phyloP scores from a whole-genome alignment of 2,888 invertebrate genomes.

The Aleiodes alternator region DNA sequence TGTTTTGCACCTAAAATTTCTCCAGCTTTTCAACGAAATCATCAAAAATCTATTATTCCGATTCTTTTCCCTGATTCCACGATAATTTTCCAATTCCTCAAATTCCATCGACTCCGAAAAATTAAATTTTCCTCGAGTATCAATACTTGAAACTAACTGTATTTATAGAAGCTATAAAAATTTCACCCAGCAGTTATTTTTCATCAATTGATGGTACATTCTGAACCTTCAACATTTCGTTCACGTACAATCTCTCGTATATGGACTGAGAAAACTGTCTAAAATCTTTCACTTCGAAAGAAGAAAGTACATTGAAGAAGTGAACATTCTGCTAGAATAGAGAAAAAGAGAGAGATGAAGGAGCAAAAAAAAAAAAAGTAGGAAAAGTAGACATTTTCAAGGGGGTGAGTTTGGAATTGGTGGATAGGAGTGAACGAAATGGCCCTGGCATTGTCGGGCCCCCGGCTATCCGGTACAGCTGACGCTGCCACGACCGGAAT shows the following conservation, averaged over 20 bases:
- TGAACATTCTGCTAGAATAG: constrained; percentile 3
- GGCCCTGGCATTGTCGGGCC: constrained; percentile 36
- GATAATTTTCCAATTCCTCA: background rate
- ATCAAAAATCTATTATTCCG: no score
- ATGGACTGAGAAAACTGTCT: constrained; percentile 22
- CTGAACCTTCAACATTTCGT: background rate
- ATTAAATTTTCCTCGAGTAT: no score
- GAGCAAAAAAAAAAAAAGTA: background rate
- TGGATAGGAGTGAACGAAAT: constrained; percentile 30
- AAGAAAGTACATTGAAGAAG: constrained; percentile 17
- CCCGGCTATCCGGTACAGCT: constrained; percentile 41
- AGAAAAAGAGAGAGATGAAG: background rate
- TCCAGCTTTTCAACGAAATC: no score
- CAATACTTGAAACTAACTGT: no score
- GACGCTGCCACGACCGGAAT: constrained; percentile 43
- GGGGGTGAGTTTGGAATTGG: background rate
- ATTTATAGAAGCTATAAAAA: no score
- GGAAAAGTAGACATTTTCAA: constrained; percentile 18
- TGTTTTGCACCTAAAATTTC: no score
- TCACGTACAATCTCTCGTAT: background rate
- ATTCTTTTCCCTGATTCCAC: no score
- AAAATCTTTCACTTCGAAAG: background rate
- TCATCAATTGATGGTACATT: no score
- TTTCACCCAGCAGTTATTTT: no score
- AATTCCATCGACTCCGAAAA: background rate